These are phyloP conservation scores for Axea sp. DNA, from an alignment of 2,888 invertebrate species.

Conservation along the genomic window DNA sequence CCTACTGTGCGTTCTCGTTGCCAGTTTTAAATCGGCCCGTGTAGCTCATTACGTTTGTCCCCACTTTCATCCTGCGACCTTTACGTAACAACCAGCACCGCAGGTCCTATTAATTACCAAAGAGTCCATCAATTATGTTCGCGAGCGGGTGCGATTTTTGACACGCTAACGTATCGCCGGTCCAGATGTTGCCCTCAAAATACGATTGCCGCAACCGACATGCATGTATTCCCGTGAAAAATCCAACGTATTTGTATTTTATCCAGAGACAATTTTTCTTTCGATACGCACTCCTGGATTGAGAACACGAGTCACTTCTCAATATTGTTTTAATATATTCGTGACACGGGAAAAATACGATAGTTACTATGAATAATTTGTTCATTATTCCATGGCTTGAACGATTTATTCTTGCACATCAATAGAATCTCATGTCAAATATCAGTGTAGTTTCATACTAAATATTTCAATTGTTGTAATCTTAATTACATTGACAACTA, in stretches of 20 bases:
- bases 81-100: slow-evolving; percentile 62
- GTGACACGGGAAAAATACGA: no score
- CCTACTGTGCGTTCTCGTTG: slow-evolving; percentile 68
- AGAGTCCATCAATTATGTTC: slow-evolving; percentile 77
- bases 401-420: no score
- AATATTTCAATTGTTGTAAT: no score
- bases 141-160: slow-evolving; percentile 74
- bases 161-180: slow-evolving; percentile 78
- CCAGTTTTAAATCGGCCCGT: slow-evolving; percentile 73
- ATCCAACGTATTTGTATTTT: slow-evolving; percentile 28
- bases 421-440: no score
- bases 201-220: slow-evolving; percentile 44
- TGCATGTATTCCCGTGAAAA: slow-evolving; percentile 30
- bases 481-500: no score
- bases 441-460: no score
- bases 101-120: slow-evolving; percentile 77
- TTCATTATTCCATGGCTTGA: no score
- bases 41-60: slow-evolving; percentile 60
- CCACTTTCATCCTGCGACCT: slow-evolving; percentile 47
- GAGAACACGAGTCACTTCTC: no score
- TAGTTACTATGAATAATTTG: no score
- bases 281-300: no score
- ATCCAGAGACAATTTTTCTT: slow-evolving; percentile 1
- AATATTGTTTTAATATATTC: no score
- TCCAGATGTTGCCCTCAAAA: slow-evolving; percentile 74